A percentile compares a stretch with the other conserved stretches of the same genome.
phyloP scores from a whole-genome alignment of 2,797 vertebrate genomes.

The Vireo griseus region DNA sequence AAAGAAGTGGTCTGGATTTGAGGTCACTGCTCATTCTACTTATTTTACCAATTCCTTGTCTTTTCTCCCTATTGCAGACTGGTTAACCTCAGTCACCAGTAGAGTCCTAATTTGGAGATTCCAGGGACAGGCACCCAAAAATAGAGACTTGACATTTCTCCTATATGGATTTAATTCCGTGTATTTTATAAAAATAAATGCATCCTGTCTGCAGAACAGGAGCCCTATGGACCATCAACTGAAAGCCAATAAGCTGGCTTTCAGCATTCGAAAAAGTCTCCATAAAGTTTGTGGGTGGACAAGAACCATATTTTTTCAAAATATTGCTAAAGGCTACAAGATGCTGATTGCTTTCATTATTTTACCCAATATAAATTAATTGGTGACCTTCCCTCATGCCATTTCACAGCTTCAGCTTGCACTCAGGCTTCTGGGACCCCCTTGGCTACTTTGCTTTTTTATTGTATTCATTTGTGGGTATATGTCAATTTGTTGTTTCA shows the following conservation, averaged over 20 bases:
- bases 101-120: background rate
- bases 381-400: background rate
- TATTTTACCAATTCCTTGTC: background rate
- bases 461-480: background rate
- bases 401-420: background rate
- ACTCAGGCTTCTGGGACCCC: background rate
- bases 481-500: slow-evolving; percentile 21
- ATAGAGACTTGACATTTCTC: background rate
- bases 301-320: background rate
- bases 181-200: background rate
- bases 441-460: background rate
- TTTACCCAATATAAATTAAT: background rate
- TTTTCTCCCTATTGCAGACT: background rate
- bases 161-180: background rate
- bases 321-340: background rate
- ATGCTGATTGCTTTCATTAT: background rate
- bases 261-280: background rate
- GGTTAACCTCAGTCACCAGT: background rate
- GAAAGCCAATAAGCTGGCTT: background rate
- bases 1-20: background rate
- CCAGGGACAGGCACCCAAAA: background rate
- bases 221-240: background rate
- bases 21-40: background rate
- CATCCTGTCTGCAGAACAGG: background rate
- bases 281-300: background rate